These are phyloP conservation scores for Platanista minor DNA, from an alignment of 2,113 vertebrate species.

Conservation along the genomic window DNA sequence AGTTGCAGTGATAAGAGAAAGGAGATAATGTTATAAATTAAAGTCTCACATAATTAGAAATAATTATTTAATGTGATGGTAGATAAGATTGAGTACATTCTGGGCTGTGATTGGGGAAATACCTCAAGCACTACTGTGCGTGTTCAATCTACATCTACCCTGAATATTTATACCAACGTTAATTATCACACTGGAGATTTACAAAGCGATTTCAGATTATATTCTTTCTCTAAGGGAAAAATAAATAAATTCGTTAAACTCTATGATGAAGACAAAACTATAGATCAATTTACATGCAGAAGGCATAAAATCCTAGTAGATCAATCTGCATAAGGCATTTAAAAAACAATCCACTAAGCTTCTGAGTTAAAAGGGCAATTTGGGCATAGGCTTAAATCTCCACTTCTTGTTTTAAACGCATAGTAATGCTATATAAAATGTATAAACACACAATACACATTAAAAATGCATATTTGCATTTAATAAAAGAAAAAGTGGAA, in stretches of 20 bases:
- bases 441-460: neutral
- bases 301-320: neutral
- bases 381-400: neutral
- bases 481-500: neutral
- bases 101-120: neutral
- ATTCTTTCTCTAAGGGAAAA: neutral
- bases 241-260: neutral
- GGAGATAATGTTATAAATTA: neutral
- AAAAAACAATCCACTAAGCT: neutral
- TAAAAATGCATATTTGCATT: neutral
- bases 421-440: neutral
- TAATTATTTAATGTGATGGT: neutral
- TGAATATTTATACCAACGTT: neutral
- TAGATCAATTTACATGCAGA: neutral
- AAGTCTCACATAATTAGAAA: neutral
- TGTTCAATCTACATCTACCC: neutral
- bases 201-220: neutral
- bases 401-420: neutral
- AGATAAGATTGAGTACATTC: neutral
- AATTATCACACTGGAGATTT: constrained; percentile 2
- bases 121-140: neutral
- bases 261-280: neutral
- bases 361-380: neutral
- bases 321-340: neutral
- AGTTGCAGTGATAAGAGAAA: neutral